Evolutionary conservation across 2,797 vertebrate genomes (phyloP).

Genomic region (Mormyrus hasselquistii): DNA sequence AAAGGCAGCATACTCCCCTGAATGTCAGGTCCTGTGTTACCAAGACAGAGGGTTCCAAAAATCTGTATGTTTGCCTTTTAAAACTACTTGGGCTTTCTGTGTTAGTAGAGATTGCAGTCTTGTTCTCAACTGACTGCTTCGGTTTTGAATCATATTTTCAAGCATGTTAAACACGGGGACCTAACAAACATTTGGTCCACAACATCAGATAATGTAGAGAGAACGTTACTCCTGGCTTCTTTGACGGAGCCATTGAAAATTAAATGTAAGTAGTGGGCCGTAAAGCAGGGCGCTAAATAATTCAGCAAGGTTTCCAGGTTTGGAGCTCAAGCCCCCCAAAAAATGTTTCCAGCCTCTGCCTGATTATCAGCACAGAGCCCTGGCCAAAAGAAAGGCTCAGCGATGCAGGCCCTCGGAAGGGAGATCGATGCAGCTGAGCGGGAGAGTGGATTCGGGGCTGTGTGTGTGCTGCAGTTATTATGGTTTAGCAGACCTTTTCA

Average conservation of each 20-base stretch:
- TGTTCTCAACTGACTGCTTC: constrained; percentile 56
- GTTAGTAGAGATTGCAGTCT: constrained; percentile 59
- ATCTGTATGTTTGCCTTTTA: background rate
- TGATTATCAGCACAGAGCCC: constrained; percentile 60
- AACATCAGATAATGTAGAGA: constrained; percentile 47
- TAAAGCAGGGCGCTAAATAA: constrained; percentile 65
- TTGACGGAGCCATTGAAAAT: constrained; percentile 57
- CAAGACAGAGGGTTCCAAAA: background rate
- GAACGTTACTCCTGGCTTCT: constrained; percentile 49
- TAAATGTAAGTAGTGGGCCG: constrained; percentile 45
- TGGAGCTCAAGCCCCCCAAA: constrained; percentile 49
- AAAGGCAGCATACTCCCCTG: background rate
- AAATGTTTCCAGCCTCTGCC: constrained; percentile 49
- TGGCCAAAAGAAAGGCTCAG: constrained; percentile 48
- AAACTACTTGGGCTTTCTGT: constrained; percentile 31
- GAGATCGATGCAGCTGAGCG: constrained; percentile 49
- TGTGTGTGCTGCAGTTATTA: background rate
- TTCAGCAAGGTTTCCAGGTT: constrained; percentile 56
- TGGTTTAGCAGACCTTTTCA: background rate
- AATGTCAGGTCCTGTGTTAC: background rate
- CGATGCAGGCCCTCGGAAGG: constrained; percentile 34
- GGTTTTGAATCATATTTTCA: constrained; percentile 54
- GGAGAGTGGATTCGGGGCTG: constrained; percentile 50
- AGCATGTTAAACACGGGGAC: constrained; percentile 56
- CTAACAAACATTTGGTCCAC: constrained; percentile 46